Percentiles rank a stretch among this genome's conserved stretches.
phyloP scores from a whole-genome alignment of 2,113 vertebrate species.

The Triplophysa rosa region DNA sequence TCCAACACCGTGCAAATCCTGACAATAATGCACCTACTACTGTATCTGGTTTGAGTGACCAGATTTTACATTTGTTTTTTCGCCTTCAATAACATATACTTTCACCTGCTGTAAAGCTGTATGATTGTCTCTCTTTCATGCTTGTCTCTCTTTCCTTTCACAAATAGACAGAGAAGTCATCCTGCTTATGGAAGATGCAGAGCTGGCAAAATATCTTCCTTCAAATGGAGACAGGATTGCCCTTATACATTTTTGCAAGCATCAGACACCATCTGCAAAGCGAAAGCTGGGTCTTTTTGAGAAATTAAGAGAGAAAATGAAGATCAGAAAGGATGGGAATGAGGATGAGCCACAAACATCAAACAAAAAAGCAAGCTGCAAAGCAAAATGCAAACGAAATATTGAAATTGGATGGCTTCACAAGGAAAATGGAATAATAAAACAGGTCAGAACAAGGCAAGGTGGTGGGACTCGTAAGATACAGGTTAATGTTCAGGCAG shows the following conservation, averaged over 20 bases:
- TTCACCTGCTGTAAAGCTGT: too few species aligned
- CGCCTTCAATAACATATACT: too few species aligned
- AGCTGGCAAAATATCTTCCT: slow-evolving; percentile 35
- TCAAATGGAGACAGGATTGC: slow-evolving; percentile 48
- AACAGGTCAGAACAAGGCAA: slow-evolving; percentile 47
- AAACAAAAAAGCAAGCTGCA: background rate
- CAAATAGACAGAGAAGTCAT: slow-evolving; percentile 42
- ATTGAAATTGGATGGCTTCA: slow-evolving; percentile 54
- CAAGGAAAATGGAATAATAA: slow-evolving; percentile 15
- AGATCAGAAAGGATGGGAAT: background rate
- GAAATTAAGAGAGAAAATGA: slow-evolving; percentile 36
- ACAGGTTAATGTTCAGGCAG: slow-evolving; percentile 4
- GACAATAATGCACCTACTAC: too few species aligned
- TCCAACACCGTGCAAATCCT: too few species aligned
- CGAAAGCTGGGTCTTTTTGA: slow-evolving; percentile 32
- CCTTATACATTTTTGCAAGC: slow-evolving; percentile 36
- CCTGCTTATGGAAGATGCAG: slow-evolving; percentile 36
- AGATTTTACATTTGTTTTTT: too few species aligned
- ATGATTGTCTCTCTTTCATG: too few species aligned
- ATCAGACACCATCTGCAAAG: slow-evolving; percentile 18
- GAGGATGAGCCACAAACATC: slow-evolving; percentile 23
- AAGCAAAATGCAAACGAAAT: slow-evolving; percentile 30
- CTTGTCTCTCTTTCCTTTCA: slow-evolving; percentile 10
- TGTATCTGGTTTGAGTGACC: too few species aligned
- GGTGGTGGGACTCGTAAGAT: slow-evolving; percentile 51